Evolutionary conservation across 2,888 invertebrate species (phyloP).

Genomic region (Drosophila gaucha): DNA sequence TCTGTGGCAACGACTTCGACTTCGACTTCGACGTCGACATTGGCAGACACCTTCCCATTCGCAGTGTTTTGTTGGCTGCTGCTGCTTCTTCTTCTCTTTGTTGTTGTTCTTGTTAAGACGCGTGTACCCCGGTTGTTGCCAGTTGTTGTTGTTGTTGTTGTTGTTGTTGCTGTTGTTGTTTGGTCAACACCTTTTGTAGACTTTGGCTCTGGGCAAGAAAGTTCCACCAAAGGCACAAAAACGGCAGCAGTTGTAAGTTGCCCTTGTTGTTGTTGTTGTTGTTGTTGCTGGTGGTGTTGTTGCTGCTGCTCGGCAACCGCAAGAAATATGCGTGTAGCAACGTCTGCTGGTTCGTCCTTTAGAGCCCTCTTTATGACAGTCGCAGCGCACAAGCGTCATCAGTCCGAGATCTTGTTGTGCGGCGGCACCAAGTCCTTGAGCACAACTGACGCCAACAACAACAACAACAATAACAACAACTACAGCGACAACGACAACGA

Average conservation of each 20-base stretch:
- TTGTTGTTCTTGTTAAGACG: constrained; percentile 50
- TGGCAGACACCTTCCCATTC: constrained; percentile 48
- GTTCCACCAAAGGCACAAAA: constrained; percentile 48
- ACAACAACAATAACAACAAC: constrained; percentile 69
- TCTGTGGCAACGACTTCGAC: constrained; percentile 6
- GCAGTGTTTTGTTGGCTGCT: constrained; percentile 41
- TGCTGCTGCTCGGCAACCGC: constrained; percentile 53
- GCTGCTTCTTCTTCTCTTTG: constrained; percentile 18
- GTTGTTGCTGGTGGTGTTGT: constrained; percentile 28
- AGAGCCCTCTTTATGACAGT: constrained; percentile 62
- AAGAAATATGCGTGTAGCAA: constrained; percentile 66
- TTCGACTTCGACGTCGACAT: constrained; percentile 27
- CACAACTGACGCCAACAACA: constrained; percentile 74
- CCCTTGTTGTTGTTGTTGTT: constrained; percentile 37
- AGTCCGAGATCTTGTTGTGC: constrained; percentile 26
- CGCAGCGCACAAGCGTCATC: constrained; percentile 27
- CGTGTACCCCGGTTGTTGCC: constrained; percentile 37
- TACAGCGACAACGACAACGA: constrained; percentile 6
- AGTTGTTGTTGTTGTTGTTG: constrained; percentile 54
- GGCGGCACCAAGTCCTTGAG: constrained; percentile 78
- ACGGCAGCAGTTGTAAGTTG: constrained; percentile 77
- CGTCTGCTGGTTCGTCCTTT: constrained; percentile 43
- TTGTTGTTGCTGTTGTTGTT: constrained; percentile 56
- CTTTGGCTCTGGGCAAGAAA: constrained; percentile 72
- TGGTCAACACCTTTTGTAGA: constrained; percentile 78